phyloP scores from a whole-genome alignment of 2,113 vertebrate genomes.

The Acrocephalus arundinaceus region DNA sequence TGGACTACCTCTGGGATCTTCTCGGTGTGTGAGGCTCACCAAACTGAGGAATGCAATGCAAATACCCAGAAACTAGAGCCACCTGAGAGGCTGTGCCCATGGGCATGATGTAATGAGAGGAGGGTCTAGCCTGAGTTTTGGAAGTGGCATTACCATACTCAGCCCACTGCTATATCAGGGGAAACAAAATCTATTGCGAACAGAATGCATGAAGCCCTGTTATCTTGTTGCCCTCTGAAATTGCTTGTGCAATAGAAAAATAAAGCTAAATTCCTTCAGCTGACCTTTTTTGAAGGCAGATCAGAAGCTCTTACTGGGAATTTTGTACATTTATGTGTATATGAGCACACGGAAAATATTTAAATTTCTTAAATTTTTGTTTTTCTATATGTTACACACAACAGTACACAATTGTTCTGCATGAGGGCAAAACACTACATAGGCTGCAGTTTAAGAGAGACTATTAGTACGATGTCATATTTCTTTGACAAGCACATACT shows the following conservation, averaged over 20 bases:
- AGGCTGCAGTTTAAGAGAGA: neutral
- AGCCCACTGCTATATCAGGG: neutral
- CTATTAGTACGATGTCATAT: neutral
- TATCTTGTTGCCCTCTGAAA: neutral
- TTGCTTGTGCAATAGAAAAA: neutral
- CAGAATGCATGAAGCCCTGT: neutral
- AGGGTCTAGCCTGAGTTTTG: neutral
- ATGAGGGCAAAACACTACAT: neutral
- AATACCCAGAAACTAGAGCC: neutral
- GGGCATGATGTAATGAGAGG: neutral
- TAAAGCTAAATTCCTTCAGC: neutral
- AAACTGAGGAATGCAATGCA: neutral
- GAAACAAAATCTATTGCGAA: neutral
- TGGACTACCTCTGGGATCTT: neutral
- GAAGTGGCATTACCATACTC: neutral
- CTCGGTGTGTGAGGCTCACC: rapidly evolving
- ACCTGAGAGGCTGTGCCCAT: neutral
- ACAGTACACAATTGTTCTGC: neutral
- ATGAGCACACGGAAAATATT: neutral
- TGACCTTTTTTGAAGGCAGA: neutral
- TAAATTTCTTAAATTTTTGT: neutral
- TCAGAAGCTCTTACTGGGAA: neutral
- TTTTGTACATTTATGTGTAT: neutral
- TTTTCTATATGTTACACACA: neutral
- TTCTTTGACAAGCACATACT: neutral